phyloP scores from a whole-genome alignment of 1,140 invertebrate species.

The Drosophila cardini region DNA sequence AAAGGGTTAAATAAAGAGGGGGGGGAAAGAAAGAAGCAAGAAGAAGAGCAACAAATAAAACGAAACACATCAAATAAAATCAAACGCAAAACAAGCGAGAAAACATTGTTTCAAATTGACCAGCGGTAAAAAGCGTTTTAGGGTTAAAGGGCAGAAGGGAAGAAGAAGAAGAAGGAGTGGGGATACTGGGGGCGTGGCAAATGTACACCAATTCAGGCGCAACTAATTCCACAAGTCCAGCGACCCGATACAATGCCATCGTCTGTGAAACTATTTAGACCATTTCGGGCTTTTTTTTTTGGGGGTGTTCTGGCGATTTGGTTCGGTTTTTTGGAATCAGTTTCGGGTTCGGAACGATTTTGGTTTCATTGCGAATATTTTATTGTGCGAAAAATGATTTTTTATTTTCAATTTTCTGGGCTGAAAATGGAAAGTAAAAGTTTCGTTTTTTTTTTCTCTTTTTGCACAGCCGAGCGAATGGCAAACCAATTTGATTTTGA shows the following conservation, averaged over 20 bases:
- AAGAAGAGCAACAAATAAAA: constrained; percentile 52
- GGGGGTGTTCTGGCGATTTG: constrained; percentile 14
- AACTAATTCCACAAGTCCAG: constrained; percentile 68
- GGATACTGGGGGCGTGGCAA: constrained; percentile 45
- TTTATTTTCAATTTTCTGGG: constrained; percentile 81
- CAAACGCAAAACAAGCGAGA: constrained; percentile 79
- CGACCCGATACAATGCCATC: constrained; percentile 35
- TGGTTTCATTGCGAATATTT: constrained; percentile 67
- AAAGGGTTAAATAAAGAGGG: constrained; percentile 20
- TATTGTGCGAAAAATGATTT: constrained; percentile 84
- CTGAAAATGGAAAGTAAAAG: constrained; percentile 74
- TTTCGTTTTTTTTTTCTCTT: constrained; percentile 13
- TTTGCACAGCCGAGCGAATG: constrained; percentile 59
- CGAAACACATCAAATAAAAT: constrained; percentile 76
- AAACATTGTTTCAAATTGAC: constrained; percentile 82
- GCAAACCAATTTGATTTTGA: constrained; percentile 80
- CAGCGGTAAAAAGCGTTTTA: constrained; percentile 58
- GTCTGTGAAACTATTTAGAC: constrained; percentile 54
- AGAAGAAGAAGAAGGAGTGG: too few species aligned
- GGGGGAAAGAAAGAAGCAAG: background rate
- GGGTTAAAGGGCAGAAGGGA: too few species aligned
- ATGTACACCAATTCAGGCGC: constrained; percentile 78
- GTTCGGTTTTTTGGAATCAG: constrained; percentile 13
- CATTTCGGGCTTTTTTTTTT: constrained; percentile 8
- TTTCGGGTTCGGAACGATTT: constrained; percentile 2